A percentile compares a stretch with the other conserved stretches of the same genome.
These are phyloP conservation scores for Platalea minor DNA, from an alignment of 2,797 vertebrate genomes.

Conservation along the genomic window DNA sequence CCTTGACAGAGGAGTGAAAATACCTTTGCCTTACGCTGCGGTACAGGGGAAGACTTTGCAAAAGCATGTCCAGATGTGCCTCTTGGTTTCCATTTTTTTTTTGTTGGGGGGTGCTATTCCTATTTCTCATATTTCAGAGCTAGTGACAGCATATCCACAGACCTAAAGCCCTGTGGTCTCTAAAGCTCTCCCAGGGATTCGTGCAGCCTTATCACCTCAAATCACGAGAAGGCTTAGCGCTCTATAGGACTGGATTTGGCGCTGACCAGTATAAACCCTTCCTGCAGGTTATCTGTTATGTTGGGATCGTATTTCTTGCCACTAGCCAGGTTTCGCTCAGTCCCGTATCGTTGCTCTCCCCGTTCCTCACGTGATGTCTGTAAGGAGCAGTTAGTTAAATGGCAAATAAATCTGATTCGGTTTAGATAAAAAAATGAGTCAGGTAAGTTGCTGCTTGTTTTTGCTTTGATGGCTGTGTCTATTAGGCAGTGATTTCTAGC, in stretches of 20 bases:
- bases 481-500: slow-evolving; percentile 36
- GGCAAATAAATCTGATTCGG: slow-evolving; percentile 7
- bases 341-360: background rate
- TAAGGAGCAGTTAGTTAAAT: slow-evolving; percentile 5
- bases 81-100: background rate
- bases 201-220: background rate
- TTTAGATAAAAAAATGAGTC: background rate
- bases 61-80: background rate
- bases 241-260: background rate
- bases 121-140: background rate
- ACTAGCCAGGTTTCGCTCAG: background rate
- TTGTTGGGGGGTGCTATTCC: background rate
- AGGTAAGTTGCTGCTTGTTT: background rate
- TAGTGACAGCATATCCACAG: background rate
- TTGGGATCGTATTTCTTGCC: background rate
- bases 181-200: background rate
- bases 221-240: background rate
- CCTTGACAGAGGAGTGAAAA: background rate
- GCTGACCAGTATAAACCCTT: background rate
- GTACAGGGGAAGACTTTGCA: background rate
- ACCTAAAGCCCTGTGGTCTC: background rate
- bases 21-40: background rate
- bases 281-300: background rate
- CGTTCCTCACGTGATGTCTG: background rate
- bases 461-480: background rate